Percentiles rank a stretch among this genome's conserved stretches.
These are phyloP conservation scores for Eupithecia vulgata DNA, from an alignment of 2,888 invertebrate species.

Conservation along the genomic window DNA sequence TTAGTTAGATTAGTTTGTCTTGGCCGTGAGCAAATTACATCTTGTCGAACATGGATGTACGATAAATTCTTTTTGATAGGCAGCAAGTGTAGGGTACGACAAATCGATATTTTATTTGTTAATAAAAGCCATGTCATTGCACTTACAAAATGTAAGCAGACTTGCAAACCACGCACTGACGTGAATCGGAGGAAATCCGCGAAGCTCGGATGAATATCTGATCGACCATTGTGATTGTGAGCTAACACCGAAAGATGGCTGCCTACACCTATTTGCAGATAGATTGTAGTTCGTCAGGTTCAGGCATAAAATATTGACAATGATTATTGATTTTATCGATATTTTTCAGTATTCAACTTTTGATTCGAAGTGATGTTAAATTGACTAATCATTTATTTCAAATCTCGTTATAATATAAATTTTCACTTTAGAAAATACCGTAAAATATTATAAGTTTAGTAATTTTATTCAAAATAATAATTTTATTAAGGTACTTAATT, in stretches of 20 bases:
- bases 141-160: conserved; percentile 16
- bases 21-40: not conserved
- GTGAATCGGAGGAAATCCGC: conserved; percentile 71
- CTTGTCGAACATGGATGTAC: not conserved
- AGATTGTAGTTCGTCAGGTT: not conserved
- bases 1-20: not conserved
- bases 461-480: no score
- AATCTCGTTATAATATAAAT: no score
- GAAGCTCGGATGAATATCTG: conserved; percentile 63
- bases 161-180: conserved; percentile 49
- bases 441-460: no score
- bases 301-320: not conserved
- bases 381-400: no score
- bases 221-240: conserved; percentile 60
- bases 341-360: not conserved
- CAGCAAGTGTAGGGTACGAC: not conserved
- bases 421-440: no score
- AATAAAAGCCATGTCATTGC: conserved; percentile 28
- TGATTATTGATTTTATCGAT: not conserved
- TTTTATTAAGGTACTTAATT: no score
- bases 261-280: not conserved
- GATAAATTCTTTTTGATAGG: not conserved
- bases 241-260: conserved; percentile 20
- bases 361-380: no score
- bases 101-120: not conserved